These are phyloP conservation scores for Scatophagus argus DNA, from an alignment of 2,113 vertebrate species.

Conservation along the genomic window DNA sequence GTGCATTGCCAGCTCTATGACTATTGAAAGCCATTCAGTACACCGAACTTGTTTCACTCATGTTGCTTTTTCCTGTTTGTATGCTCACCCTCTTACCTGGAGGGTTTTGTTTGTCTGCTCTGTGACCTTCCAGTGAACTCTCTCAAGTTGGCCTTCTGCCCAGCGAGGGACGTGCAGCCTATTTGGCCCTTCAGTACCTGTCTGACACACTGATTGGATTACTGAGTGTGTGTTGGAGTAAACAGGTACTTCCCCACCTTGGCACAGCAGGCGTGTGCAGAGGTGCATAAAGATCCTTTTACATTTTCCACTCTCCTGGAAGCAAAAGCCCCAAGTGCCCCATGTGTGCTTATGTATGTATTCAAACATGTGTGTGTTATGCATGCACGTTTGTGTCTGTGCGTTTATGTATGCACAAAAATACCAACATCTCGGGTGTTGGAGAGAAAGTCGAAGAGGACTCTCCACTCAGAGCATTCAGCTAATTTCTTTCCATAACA, in stretches of 20 bases:
- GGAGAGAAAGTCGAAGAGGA: background rate
- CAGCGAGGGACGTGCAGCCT: background rate
- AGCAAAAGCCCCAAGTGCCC: conserved; percentile 17
- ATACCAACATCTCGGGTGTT: background rate
- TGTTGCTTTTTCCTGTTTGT: conserved; percentile 22
- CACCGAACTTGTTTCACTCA: background rate
- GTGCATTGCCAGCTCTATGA: background rate
- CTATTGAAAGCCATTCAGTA: background rate
- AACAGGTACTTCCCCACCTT: conserved; percentile 64
- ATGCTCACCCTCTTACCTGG: conserved; percentile 22
- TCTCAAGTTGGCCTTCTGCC: conserved; percentile 42
- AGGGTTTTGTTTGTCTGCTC: conserved; percentile 26
- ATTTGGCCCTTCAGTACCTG: conserved; percentile 46
- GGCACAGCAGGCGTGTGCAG: conserved; percentile 36
- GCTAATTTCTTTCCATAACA: conserved; percentile 32
- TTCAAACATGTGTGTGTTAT: conserved; percentile 1
- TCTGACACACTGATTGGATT: conserved; percentile 60
- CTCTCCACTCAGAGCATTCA: background rate
- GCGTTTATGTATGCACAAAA: conserved; percentile 10
- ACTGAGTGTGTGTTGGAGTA: conserved; percentile 48
- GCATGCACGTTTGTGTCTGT: no score
- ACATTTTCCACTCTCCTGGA: conserved; percentile 60
- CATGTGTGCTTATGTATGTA: conserved; percentile 13
- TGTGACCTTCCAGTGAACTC: conserved; percentile 56
- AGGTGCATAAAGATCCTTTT: conserved; percentile 68